Evolutionary conservation across 2,797 vertebrate genomes (phyloP).

Genomic region (Enteromius radiatus): DNA sequence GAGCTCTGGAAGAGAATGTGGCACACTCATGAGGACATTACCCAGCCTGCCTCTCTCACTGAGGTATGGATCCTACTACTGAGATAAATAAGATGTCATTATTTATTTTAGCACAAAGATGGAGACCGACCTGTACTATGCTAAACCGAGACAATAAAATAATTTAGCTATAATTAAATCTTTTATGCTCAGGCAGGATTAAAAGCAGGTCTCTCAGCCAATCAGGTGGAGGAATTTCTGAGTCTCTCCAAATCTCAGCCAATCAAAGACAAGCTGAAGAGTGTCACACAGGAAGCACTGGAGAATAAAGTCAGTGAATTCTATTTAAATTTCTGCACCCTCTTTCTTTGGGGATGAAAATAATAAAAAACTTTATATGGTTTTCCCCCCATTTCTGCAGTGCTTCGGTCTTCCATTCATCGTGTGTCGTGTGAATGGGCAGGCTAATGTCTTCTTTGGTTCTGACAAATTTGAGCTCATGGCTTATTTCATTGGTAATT

Average conservation of each 20-base stretch:
- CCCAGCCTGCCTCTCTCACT: constrained; percentile 72
- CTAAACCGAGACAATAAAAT: too few species aligned
- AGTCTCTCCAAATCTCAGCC: constrained; percentile 70
- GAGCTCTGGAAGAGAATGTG: constrained; percentile 90
- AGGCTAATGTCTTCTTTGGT: constrained; percentile 75
- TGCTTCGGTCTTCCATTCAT: constrained; percentile 88
- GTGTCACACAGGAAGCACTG: background rate
- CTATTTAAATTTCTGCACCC: background rate
- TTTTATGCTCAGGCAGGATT: constrained; percentile 76
- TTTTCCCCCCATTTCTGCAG: constrained; percentile 66
- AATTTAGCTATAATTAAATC: too few species aligned
- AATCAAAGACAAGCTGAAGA: constrained; percentile 75
- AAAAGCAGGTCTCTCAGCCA: constrained; percentile 83
- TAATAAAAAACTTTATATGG: constrained; percentile 5
- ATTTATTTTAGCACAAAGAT: background rate
- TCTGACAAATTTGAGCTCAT: background rate
- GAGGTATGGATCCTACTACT: constrained; percentile 71
- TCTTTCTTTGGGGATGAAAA: background rate
- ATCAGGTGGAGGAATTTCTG: constrained; percentile 74
- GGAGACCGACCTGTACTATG: background rate
- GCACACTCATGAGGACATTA: constrained; percentile 86
- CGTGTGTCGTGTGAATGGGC: constrained; percentile 80
- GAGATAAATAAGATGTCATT: background rate
- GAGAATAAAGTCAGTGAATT: background rate
- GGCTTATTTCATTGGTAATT: background rate